Percentiles rank a stretch among this genome's conserved stretches.
Evolutionary conservation across 2,797 vertebrate species (phyloP).

Genomic region (Poeciliopsis turneri): DNA sequence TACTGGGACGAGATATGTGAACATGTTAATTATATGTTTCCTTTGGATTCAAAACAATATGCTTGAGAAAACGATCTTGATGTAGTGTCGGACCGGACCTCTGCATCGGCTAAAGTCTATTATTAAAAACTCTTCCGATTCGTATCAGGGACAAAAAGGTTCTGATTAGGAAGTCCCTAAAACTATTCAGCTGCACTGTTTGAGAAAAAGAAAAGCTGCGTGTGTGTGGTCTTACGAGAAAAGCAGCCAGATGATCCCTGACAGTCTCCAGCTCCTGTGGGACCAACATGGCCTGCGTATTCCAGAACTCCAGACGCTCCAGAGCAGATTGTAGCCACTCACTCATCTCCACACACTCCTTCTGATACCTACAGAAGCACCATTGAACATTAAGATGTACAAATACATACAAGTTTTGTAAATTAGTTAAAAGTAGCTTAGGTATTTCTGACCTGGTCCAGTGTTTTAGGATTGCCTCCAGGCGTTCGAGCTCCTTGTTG

Average conservation of each 20-base stretch:
- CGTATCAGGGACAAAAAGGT: not conserved
- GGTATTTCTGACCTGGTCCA: conserved; percentile 89
- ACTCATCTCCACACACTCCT: conserved; percentile 86
- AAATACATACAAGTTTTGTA: not conserved
- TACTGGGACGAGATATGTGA: too few species aligned
- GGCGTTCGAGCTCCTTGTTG: conserved; percentile 90
- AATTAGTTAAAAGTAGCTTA: not conserved
- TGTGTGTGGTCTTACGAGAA: conserved; percentile 83
- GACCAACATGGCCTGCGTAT: conserved; percentile 91
- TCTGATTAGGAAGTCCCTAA: not conserved
- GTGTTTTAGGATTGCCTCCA: conserved; percentile 93
- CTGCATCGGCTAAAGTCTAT: not conserved
- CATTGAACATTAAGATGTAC: not conserved
- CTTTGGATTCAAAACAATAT: too few species aligned
- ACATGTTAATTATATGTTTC: too few species aligned
- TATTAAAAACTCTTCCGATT: not conserved
- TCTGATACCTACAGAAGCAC: conserved; percentile 87
- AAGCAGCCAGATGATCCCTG: conserved; percentile 91
- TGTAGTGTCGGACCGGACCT: not conserved
- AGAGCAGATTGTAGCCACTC: conserved; percentile 91
- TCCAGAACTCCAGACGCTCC: conserved; percentile 93
- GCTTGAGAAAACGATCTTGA: not conserved
- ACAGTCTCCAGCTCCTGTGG: conserved; percentile 94
- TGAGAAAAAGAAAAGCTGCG: not conserved
- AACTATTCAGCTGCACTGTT: not conserved